Percentiles rank a stretch among this genome's conserved stretches.
Conservation (phyloP, 2,113 vertebrate species). For the Petaurus breviceps region DNA sequence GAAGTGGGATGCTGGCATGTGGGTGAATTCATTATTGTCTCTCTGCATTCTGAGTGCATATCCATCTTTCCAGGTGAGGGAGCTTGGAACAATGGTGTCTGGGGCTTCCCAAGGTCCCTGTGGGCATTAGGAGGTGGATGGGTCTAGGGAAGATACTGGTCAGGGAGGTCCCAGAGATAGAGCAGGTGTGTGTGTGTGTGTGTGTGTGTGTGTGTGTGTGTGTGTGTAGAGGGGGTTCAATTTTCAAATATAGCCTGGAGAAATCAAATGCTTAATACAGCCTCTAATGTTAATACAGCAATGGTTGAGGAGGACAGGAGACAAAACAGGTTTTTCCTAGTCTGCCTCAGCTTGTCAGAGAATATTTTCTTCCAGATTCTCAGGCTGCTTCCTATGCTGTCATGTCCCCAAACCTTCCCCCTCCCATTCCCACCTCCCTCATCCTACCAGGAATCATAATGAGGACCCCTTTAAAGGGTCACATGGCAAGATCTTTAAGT, state of each 20-base stretch:
- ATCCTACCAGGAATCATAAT: not conserved
- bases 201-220: not conserved
- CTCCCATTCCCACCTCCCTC: not conserved
- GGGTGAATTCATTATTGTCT: constrained; percentile 71
- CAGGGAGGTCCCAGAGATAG: constrained; percentile 18
- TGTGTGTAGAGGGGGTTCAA: not conserved
- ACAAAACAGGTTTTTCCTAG: not conserved
- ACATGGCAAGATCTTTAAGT: not conserved
- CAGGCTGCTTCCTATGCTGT: constrained; percentile 2
- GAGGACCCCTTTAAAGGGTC: not conserved
- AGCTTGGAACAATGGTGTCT: constrained; percentile 48
- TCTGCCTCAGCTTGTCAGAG: not conserved
- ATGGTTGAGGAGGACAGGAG: not conserved
- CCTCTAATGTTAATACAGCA: not conserved
- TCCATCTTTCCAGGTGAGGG: constrained; percentile 60
- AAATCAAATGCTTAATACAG: not conserved
- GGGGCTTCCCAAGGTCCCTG: constrained; percentile 40
- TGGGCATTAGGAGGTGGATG: not conserved
- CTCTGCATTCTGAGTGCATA: constrained; percentile 63
- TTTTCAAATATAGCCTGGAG: not conserved
- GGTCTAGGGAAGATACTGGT: not conserved
- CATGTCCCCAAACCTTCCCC: not conserved
- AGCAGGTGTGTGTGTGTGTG: not conserved
- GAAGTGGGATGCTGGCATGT: constrained; percentile 68
- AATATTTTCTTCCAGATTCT: constrained; percentile 8